Conservation (phyloP, 2,888 invertebrate species). For the Biston stratarius region DNA sequence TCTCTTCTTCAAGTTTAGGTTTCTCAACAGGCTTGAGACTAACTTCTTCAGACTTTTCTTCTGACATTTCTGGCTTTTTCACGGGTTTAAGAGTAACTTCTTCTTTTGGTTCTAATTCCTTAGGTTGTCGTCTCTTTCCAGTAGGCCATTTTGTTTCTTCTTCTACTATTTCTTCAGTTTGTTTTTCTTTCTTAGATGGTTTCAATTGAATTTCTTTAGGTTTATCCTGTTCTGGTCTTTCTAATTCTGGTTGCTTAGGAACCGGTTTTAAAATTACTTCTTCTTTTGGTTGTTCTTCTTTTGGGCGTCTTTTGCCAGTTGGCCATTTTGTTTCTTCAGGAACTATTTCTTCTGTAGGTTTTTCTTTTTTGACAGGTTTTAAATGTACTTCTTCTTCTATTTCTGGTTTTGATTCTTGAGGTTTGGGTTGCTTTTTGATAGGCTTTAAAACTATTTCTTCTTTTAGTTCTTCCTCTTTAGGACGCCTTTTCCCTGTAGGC, state of each 20-base stretch:
- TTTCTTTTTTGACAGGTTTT: slow-evolving; percentile 42
- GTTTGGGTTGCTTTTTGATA: slow-evolving; percentile 43
- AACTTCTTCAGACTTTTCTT: slow-evolving; percentile 63
- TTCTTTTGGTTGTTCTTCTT: slow-evolving; percentile 39
- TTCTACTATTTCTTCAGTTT: slow-evolving; percentile 68
- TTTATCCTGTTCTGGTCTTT: slow-evolving; percentile 4
- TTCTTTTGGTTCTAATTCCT: slow-evolving; percentile 65
- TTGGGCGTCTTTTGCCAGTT: slow-evolving; percentile 50
- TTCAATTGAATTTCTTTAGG: slow-evolving; percentile 61
- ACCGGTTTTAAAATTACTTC: slow-evolving; percentile 54
- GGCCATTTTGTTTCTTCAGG: slow-evolving; percentile 45
- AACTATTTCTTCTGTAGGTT: slow-evolving; percentile 44
- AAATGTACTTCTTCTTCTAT: slow-evolving; percentile 52
- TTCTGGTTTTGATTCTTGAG: slow-evolving; percentile 57
- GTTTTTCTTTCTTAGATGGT: slow-evolving; percentile 58
- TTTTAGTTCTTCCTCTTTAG: slow-evolving; percentile 41
- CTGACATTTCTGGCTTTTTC: slow-evolving; percentile 61
- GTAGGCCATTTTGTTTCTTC: slow-evolving; percentile 60
- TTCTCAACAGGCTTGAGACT: slow-evolving; percentile 52
- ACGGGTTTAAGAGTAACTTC: slow-evolving; percentile 79
- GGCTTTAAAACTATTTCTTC: slow-evolving; percentile 59
- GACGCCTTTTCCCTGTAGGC: slow-evolving; percentile 60
- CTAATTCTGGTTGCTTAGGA: slow-evolving; percentile 52
- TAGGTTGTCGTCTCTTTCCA: slow-evolving; percentile 57
- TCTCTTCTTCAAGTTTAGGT: slow-evolving; percentile 52